Evolutionary conservation across 2,113 vertebrate genomes (phyloP).

Genomic region (Megaleporinus macrocephalus): DNA sequence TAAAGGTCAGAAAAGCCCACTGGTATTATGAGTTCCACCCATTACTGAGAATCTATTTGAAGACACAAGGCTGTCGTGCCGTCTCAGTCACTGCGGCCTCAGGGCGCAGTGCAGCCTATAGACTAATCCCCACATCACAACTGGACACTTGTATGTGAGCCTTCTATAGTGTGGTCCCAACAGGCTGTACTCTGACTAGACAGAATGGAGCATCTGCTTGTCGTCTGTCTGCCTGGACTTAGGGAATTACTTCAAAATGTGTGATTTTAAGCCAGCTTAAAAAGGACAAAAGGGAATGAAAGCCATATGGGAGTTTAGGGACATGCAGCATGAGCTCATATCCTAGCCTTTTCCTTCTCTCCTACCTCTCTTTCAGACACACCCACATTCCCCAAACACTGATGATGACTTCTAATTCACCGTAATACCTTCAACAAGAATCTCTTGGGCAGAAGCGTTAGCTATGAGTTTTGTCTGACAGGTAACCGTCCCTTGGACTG

Average conservation of each 20-base stretch:
- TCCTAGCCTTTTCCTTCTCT: slow-evolving; percentile 38
- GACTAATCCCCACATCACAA: not conserved
- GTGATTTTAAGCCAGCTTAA: slow-evolving; percentile 19
- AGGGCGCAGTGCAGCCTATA: not conserved
- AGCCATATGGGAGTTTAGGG: not conserved
- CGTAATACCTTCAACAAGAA: not conserved
- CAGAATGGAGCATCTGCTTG: not conserved
- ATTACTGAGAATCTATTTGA: not conserved
- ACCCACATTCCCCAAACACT: not conserved
- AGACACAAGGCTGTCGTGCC: not conserved
- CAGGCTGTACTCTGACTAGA: not conserved
- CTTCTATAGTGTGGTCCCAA: not conserved
- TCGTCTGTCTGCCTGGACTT: too few species aligned
- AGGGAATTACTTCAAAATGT: not conserved
- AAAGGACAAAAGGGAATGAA: slow-evolving; percentile 22
- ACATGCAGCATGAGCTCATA: slow-evolving; percentile 47
- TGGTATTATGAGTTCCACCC: not conserved
- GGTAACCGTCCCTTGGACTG: not conserved
- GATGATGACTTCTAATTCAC: not conserved
- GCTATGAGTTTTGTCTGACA: not conserved
- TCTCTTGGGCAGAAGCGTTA: not conserved
- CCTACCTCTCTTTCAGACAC: not conserved
- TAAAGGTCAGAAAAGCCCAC: slow-evolving; percentile 9
- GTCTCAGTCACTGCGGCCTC: not conserved
- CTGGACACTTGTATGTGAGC: not conserved